Conservation (phyloP, 2,113 vertebrate species). For the Leucopsar rothschildi region DNA sequence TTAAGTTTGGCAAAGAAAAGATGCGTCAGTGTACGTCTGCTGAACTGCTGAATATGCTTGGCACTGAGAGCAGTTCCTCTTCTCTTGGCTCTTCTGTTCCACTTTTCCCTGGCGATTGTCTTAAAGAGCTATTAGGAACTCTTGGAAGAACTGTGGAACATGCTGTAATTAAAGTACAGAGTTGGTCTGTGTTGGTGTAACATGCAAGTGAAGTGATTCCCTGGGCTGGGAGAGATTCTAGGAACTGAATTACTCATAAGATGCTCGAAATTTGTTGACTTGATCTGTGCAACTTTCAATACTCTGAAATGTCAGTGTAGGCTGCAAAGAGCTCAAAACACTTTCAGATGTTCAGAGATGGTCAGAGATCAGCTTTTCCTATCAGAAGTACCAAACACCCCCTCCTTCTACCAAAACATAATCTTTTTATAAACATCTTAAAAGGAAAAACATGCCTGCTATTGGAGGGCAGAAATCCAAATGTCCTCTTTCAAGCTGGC, state of each 20-base stretch:
- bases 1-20: background rate
- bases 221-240: background rate
- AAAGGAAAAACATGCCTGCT: background rate
- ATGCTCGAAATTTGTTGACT: background rate
- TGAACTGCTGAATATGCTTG: background rate
- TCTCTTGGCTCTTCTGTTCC: background rate
- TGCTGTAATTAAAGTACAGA: background rate
- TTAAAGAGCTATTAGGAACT: background rate
- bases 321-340: slow-evolving; percentile 1
- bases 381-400: slow-evolving; percentile 1
- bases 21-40: background rate
- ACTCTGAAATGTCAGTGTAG: background rate
- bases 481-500: background rate
- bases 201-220: background rate
- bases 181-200: background rate
- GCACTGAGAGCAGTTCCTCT: background rate
- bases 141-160: background rate
- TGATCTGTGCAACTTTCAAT: background rate
- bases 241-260: background rate
- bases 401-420: background rate
- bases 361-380: slow-evolving; percentile 12
- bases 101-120: background rate
- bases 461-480: background rate
- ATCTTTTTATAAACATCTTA: background rate
- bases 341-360: slow-evolving; percentile 7